Percentiles rank a stretch among this genome's conserved stretches.
phyloP scores from a whole-genome alignment of 1,140 invertebrate genomes.

The Drosophila ficusphila region DNA sequence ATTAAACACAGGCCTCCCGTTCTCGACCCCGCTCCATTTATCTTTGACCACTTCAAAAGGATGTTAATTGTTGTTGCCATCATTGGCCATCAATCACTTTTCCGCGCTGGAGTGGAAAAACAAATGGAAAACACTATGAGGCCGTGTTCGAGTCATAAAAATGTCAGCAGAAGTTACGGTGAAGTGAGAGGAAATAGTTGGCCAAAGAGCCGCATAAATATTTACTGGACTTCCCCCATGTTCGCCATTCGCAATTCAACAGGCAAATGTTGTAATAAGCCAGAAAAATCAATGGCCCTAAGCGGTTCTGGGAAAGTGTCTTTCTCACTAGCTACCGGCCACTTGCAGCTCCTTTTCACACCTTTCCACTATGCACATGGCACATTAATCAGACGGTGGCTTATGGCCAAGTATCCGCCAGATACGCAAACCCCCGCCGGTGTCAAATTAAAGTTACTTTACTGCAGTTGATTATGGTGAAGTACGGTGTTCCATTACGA shows the following conservation, averaged over 20 bases:
- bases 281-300: slow-evolving; percentile 38
- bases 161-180: slow-evolving; percentile 2
- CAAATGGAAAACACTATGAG: slow-evolving; percentile 10
- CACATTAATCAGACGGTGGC: slow-evolving; percentile 47
- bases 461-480: slow-evolving; percentile 6
- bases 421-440: slow-evolving; percentile 26
- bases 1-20: slow-evolving; percentile 60
- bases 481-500: slow-evolving; percentile 4
- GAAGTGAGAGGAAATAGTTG: slow-evolving; percentile 2
- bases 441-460: slow-evolving; percentile 42
- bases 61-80: slow-evolving; percentile 51
- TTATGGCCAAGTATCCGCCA: slow-evolving; percentile 42
- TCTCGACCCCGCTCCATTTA: slow-evolving; percentile 57
- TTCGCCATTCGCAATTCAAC: neutral
- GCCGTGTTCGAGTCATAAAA: slow-evolving; percentile 32
- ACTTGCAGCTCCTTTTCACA: slow-evolving; percentile 39
- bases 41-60: slow-evolving; percentile 49
- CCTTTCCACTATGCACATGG: slow-evolving; percentile 38
- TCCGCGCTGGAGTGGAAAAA: slow-evolving; percentile 21
- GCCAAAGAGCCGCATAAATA: slow-evolving; percentile 34
- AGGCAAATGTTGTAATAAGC: slow-evolving; percentile 23
- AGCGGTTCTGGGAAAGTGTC: slow-evolving; percentile 27
- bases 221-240: slow-evolving; percentile 35
- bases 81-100: slow-evolving; percentile 53
- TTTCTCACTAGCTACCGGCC: neutral